phyloP scores from a whole-genome alignment of 2,797 vertebrate species.

The Spinibarbus caldwelli region DNA sequence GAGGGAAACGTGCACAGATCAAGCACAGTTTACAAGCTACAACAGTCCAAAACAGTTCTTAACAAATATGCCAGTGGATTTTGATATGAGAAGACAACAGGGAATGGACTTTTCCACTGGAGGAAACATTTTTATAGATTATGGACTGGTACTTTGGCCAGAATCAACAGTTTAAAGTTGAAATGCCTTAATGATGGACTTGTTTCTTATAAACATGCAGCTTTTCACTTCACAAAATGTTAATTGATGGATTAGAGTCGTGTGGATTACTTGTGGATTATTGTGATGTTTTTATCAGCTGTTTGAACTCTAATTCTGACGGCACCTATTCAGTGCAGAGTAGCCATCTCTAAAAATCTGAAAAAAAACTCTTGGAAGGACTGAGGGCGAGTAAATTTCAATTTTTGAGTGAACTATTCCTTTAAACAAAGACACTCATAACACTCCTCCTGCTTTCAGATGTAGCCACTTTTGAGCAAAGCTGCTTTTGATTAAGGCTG shows the following conservation, averaged over 20 bases:
- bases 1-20: background rate
- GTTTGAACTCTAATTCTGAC: background rate
- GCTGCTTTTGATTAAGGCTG: constrained; percentile 49
- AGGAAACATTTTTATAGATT: background rate
- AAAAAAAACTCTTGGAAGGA: background rate
- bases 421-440: constrained; percentile 8
- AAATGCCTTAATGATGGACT: background rate
- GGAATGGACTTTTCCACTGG: background rate
- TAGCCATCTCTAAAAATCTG: too few relatives aligned
- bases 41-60: background rate
- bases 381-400: background rate
- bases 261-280: background rate
- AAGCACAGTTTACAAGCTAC: background rate
- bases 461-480: constrained; percentile 34
- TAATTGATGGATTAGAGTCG: background rate
- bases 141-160: background rate
- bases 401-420: background rate
- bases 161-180: background rate
- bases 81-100: background rate
- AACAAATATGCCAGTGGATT: too few relatives aligned
- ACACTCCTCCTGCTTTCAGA: background rate
- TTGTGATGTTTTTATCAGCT: background rate
- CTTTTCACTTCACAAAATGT: background rate
- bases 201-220: background rate
- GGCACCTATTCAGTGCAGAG: too few relatives aligned